Evolutionary conservation across 2,888 invertebrate species (phyloP).

Genomic region (Tenodera sinensis): DNA sequence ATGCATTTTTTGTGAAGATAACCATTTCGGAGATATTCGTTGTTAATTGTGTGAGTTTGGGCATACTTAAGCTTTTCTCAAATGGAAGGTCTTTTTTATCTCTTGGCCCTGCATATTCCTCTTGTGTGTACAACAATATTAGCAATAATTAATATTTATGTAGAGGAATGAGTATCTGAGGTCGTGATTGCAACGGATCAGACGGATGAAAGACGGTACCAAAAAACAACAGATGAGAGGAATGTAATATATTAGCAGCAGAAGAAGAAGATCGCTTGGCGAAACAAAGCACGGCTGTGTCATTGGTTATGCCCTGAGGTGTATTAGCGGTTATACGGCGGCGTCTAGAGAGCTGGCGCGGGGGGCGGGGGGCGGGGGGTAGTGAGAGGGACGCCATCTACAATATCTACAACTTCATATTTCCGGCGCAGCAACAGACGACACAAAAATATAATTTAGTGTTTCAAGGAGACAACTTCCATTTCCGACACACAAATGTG

Average conservation of each 20-base stretch:
- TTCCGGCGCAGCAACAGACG: constrained; percentile 9
- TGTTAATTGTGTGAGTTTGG: too few relatives aligned
- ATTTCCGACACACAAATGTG: constrained; percentile 15
- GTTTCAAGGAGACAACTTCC: constrained; percentile 14
- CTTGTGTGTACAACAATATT: too few relatives aligned
- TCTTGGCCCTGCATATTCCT: too few relatives aligned
- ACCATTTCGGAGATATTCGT: too few relatives aligned
- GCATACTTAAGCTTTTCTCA: too few relatives aligned
- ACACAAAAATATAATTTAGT: constrained; percentile 16
- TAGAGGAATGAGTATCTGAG: too few relatives aligned
- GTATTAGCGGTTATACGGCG: not conserved
- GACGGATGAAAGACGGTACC: not conserved
- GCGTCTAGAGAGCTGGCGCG: not conserved
- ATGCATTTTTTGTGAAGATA: too few relatives aligned
- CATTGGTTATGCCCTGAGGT: not conserved
- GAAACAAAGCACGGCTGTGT: not conserved
- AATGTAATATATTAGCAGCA: not conserved
- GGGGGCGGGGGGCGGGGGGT: too few relatives aligned
- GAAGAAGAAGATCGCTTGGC: not conserved
- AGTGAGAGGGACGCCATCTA: not conserved
- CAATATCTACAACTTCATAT: constrained; percentile 19
- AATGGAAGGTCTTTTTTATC: too few relatives aligned
- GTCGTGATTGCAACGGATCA: too few relatives aligned
- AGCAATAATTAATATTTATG: too few relatives aligned
- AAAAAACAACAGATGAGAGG: not conserved